Evolutionary conservation across 2,888 invertebrate species (phyloP), one percentile per base, ranked within the genome.

Genomic region (Myopa testacea): DNA sequence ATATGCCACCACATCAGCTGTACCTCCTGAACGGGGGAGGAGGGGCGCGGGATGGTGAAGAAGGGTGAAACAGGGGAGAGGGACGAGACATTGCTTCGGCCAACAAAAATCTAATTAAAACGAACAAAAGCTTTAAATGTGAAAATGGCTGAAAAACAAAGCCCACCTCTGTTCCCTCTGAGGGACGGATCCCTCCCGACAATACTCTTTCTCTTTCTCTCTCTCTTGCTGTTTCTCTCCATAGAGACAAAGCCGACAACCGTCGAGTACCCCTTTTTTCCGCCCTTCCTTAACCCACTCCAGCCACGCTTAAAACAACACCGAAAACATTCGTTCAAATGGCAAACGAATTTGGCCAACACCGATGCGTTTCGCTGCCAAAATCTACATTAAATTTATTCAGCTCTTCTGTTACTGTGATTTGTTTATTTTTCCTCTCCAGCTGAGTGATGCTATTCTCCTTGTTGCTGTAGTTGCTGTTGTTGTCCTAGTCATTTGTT

Each of bases 341-440:
- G 71, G 73, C 37, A 78, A 78, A 78, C 68, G 72, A 76, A 80
- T 79, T 80, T 76, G 79, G 82, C 82, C 80, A 80, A 80, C 79
- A 75, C 58, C 81, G 83, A 81, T 83, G 79, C 83, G 81, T 83
- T 83, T 80, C 80, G 82, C 78, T 87, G 86, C 86, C 87, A 87
- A 87, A 86, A 86, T 86, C 80, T 84, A 85, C 86, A 87, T 87
- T 87, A 85, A 87, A 87, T 87, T 87, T 87, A 87, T 87, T 84
- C 84, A 84, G 82, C 83, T 85, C 83, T 86, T 83, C 83, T 86
- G 84, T 85, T 86, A 83, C 84, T 68, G 72, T 55, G 45, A 65
- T 78, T 71, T 70, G 76, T 75, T 75, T 67, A 52, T 67, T 52
- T 74, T 75, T 10, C 37, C 19, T 34, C 38, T 65, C 65, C 4